Evolutionary conservation across 2,797 vertebrate genomes (phyloP).

Genomic region (Poecilia velifera): DNA sequence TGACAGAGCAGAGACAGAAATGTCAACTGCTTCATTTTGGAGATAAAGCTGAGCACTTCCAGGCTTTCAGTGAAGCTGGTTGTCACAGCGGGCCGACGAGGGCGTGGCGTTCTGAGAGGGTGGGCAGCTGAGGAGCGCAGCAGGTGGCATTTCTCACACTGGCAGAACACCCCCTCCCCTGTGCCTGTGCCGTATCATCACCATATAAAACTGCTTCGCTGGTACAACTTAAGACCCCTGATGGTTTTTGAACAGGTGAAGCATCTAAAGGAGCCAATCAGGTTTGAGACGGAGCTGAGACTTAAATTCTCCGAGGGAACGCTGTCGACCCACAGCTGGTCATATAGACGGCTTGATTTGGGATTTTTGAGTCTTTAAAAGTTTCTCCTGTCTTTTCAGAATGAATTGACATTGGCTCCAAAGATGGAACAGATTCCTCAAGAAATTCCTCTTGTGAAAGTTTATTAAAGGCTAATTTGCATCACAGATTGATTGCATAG

Average conservation of each 20-base stretch:
- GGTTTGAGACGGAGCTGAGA: neutral
- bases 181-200: conserved; percentile 68
- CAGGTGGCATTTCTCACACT: conserved; percentile 73
- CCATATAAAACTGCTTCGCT: conserved; percentile 42
- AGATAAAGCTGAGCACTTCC: conserved; percentile 53
- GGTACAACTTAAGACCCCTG: conserved; percentile 53
- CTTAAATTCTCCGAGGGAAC: conserved; percentile 29
- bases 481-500: neutral
- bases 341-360: conserved; percentile 26
- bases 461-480: neutral
- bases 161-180: conserved; percentile 27
- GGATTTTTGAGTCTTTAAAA: conserved; percentile 16
- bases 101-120: conserved; percentile 59
- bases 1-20: conserved; percentile 30
- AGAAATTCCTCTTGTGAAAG: neutral
- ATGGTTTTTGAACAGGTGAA: conserved; percentile 73
- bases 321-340: conserved; percentile 33
- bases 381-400: conserved; percentile 16
- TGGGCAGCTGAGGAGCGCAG: conserved; percentile 69
- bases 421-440: neutral
- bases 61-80: conserved; percentile 28
- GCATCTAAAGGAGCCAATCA: conserved; percentile 36
- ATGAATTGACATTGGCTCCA: neutral
- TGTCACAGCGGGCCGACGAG: conserved; percentile 35
- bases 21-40: conserved; percentile 26